These are phyloP conservation scores for Lanistes nyassanus DNA, from an alignment of 1,140 invertebrate genomes.

Conservation along the genomic window DNA sequence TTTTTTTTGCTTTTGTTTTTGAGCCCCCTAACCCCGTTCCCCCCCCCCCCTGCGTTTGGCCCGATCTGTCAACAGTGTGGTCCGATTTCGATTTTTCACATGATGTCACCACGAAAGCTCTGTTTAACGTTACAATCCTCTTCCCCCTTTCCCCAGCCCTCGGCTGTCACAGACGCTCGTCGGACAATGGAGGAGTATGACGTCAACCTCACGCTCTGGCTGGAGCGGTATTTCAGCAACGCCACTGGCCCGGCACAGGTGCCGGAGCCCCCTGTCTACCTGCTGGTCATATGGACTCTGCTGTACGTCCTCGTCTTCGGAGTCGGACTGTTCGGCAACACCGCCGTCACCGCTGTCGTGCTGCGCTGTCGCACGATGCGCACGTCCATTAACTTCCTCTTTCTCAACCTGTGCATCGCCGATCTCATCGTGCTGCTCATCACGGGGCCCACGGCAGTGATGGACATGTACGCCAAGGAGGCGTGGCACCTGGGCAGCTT, in stretches of 20 bases:
- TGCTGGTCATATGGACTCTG: conserved; percentile 70
- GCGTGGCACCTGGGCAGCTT: conserved; percentile 81
- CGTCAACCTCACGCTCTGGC: conserved; percentile 7
- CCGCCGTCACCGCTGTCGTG: conserved; percentile 46
- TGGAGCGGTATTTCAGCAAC: background rate
- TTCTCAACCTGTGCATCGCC: conserved; percentile 78
- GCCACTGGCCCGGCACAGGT: background rate
- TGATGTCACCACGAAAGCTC: too few species aligned
- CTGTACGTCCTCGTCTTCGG: conserved; percentile 49
- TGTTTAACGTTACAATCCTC: too few species aligned
- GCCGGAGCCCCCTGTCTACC: conserved; percentile 78
- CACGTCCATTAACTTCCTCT: conserved; percentile 85
- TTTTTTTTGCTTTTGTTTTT: too few species aligned
- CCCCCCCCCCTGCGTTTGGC: too few species aligned
- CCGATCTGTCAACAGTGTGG: too few species aligned
- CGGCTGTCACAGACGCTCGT: too few species aligned
- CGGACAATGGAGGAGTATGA: background rate
- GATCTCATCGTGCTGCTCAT: conserved; percentile 86
- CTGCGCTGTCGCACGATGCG: conserved; percentile 72
- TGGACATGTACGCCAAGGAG: conserved; percentile 81
- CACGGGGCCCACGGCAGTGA: conserved; percentile 86
- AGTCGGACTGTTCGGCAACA: conserved; percentile 49
- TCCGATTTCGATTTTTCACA: too few species aligned
- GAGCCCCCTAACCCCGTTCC: too few species aligned
- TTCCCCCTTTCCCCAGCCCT: too few species aligned